Base-by-base conservation (phyloP, 2,797 vertebrate genomes). In the Malacoraja senta region DNA sequence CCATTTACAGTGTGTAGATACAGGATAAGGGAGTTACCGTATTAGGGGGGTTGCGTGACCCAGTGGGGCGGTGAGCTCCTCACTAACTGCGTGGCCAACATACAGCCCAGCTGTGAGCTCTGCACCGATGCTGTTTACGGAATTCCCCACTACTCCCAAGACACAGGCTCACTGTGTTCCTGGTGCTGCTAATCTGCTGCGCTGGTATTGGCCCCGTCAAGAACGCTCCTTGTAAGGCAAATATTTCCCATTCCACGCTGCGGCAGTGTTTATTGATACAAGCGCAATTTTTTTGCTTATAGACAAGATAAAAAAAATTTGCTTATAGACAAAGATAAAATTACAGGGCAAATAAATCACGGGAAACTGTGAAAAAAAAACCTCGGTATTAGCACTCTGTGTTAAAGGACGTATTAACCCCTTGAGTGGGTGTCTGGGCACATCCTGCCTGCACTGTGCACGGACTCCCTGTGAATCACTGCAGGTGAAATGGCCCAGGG, bases 181-280 rank as follows among this genome's bases (percentile, higher is more conserved):
- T 68, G 29, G 29, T 88, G 63, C 9, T 61, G 35, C 65, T 71
- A 71, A 91, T 91, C 88, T 91, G 32, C 44, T 74, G 71, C 15
- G 68, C 68, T 44, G 84, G 38, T 92, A 53, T 92, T 3, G 7
- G 35, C 35, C 68, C 44, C 3, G 71, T 53, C 38, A 38, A 88
- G 17, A 88, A 68, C 10, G 90, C 24, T 74, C 90, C 90, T 92
- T 92, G 90, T 92, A 92, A 92, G 90, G 90, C 90, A 92, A 76
- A 92, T 76, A 92, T 26, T 92, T 63, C n/a, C 84, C 63, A 68
- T 68, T 65, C 29, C 15, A 86, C 58, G 13, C 71, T 15, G 21
- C 90, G 58, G 71, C 58, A 53, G 90, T 92, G 76, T 92, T 92
- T 92, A 92, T 74, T 92, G 90, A 72, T 74, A 76, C 90, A 92